phyloP scores from a whole-genome alignment of 2,888 invertebrate genomes.

The Oscheius sp. region DNA sequence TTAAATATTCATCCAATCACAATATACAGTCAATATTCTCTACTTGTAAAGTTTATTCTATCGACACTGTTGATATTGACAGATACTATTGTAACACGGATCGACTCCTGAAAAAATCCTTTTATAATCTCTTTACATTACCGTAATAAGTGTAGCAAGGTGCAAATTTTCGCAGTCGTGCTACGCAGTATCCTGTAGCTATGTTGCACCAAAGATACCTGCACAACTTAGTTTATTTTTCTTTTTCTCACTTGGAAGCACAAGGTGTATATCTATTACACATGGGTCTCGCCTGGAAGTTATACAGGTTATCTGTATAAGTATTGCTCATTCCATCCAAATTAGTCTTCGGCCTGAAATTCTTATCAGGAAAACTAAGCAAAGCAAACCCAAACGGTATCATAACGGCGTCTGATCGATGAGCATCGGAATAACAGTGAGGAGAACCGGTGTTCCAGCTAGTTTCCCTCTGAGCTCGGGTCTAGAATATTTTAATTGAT shows the following conservation, averaged over 20 bases:
- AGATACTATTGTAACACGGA: conserved; percentile 1
- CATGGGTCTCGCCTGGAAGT: background rate
- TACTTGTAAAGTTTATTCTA: no score
- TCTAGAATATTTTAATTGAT: background rate
- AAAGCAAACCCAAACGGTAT: conserved; percentile 3
- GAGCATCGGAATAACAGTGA: background rate
- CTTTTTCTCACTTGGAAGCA: background rate
- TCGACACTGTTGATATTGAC: background rate
- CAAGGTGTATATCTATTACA: conserved; percentile 1
- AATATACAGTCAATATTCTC: no score
- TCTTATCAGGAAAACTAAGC: background rate
- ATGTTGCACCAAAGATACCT: conserved; percentile 19
- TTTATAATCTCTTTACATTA: background rate
- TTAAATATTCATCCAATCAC: no score
- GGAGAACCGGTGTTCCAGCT: background rate
- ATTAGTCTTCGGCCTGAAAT: background rate
- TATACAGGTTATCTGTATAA: conserved; percentile 14
- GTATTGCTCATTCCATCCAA: conserved; percentile 1
- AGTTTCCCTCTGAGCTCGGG: conserved; percentile 10
- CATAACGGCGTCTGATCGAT: background rate
- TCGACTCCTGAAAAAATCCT: background rate
- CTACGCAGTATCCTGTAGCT: background rate
- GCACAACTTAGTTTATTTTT: background rate
- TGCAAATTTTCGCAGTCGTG: background rate
- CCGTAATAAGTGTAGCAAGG: conserved; percentile 12